Evolutionary conservation across 2,797 vertebrate species (phyloP).

Genomic region (Champsocephalus gunnari): DNA sequence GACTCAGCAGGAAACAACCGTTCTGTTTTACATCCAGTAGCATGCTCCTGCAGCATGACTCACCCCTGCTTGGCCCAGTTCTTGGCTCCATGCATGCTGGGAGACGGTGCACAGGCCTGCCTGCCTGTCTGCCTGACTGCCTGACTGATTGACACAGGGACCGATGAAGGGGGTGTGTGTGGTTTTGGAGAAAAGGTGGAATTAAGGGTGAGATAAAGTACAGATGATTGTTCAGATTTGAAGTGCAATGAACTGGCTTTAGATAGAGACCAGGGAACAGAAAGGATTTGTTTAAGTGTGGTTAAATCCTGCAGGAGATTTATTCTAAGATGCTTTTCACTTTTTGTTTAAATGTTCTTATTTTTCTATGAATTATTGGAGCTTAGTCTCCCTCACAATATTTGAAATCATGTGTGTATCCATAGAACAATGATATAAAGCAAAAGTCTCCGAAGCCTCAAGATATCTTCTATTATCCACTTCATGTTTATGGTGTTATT

Average conservation of each 20-base stretch:
- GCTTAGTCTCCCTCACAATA: background rate
- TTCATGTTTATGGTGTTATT: background rate
- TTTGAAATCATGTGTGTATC: background rate
- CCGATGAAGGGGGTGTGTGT: slow-evolving; percentile 28
- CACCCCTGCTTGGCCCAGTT: slow-evolving; percentile 63
- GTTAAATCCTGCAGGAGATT: background rate
- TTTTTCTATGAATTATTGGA: background rate
- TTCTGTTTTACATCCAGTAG: slow-evolving; percentile 81
- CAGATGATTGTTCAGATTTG: slow-evolving; percentile 23
- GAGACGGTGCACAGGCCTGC: slow-evolving; percentile 49
- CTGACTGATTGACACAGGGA: slow-evolving; percentile 48
- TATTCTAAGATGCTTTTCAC: no score
- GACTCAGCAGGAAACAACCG: slow-evolving; percentile 80
- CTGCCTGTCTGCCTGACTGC: slow-evolving; percentile 40
- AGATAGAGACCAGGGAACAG: background rate
- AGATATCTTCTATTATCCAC: background rate
- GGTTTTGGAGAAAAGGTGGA: slow-evolving; percentile 48
- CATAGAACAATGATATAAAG: background rate
- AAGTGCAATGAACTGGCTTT: background rate
- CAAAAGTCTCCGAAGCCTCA: background rate
- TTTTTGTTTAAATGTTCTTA: background rate
- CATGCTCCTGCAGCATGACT: slow-evolving; percentile 76
- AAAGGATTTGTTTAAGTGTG: background rate
- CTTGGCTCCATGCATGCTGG: slow-evolving; percentile 45
- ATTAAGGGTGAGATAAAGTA: slow-evolving; percentile 43